phyloP scores from a whole-genome alignment of 2,888 invertebrate genomes.

The Syrphus vitripennis region DNA sequence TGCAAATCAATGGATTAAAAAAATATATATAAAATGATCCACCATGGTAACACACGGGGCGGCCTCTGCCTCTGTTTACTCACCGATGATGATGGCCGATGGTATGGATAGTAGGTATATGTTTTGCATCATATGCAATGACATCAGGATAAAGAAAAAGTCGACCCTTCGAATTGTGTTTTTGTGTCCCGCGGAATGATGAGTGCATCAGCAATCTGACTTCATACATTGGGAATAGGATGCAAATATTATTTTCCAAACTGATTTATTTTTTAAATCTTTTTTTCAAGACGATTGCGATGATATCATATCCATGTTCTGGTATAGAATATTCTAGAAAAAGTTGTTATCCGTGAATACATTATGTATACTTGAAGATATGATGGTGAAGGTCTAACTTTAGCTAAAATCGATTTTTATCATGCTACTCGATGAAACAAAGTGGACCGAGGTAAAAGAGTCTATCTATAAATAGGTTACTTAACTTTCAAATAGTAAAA shows the following conservation, averaged over 20 bases:
- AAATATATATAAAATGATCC: conserved; percentile 32
- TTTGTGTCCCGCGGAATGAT: conserved; percentile 51
- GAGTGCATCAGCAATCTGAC: conserved; percentile 14
- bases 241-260: conserved; percentile 38
- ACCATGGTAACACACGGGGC: background rate
- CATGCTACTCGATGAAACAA: no score
- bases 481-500: no score
- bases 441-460: no score
- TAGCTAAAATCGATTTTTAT: background rate
- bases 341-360: background rate
- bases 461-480: no score
- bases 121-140: background rate
- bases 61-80: conserved; percentile 17
- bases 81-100: conserved; percentile 14
- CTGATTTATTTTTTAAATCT: conserved; percentile 12
- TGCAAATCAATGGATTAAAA: conserved; percentile 50
- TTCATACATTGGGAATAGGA: background rate
- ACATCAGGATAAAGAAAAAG: conserved; percentile 6
- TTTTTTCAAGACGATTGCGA: conserved; percentile 25
- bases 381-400: no score
- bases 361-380: background rate
- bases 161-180: conserved; percentile 40
- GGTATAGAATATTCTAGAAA: no score
- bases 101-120: background rate
- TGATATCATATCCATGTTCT: background rate